Evolutionary conservation across 2,888 invertebrate species (phyloP).

Genomic region (Brassicogethes aeneus): DNA sequence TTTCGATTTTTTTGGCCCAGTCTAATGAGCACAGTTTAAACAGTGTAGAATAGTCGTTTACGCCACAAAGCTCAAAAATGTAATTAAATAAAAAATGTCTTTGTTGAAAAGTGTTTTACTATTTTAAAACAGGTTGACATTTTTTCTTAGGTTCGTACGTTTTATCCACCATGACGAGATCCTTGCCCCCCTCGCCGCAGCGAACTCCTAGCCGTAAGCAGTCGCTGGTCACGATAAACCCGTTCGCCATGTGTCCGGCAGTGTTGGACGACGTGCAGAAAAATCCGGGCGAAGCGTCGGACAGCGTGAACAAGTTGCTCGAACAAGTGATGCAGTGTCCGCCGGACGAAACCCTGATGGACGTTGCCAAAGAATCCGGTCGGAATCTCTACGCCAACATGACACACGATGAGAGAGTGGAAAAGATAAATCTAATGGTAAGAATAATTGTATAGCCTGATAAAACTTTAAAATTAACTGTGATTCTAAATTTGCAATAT

Average conservation of each 20-base stretch:
- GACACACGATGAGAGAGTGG: conserved; percentile 57
- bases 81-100: too few relatives aligned
- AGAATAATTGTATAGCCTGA: conserved; percentile 22
- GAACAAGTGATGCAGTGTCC: conserved; percentile 47
- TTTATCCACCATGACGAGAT: conserved; percentile 46
- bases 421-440: conserved; percentile 83
- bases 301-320: conserved; percentile 40
- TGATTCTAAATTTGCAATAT: too few relatives aligned
- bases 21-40: too few relatives aligned
- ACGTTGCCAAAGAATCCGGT: conserved; percentile 80
- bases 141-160: conserved; percentile 41
- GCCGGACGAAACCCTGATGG: conserved; percentile 74
- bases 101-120: too few relatives aligned
- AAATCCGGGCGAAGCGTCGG: conserved; percentile 39
- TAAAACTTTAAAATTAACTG: too few relatives aligned
- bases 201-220: conserved; percentile 63
- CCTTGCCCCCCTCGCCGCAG: conserved; percentile 68
- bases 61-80: too few relatives aligned
- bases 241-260: conserved; percentile 47
- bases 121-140: too few relatives aligned
- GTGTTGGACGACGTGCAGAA: conserved; percentile 36
- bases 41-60: too few relatives aligned
- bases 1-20: too few relatives aligned
- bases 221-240: conserved; percentile 51
- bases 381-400: conserved; percentile 68